Evolutionary conservation across 2,113 vertebrate genomes (phyloP), one percentile per base, ranked within the genome.

Genomic region (Thymallus thymallus): DNA sequence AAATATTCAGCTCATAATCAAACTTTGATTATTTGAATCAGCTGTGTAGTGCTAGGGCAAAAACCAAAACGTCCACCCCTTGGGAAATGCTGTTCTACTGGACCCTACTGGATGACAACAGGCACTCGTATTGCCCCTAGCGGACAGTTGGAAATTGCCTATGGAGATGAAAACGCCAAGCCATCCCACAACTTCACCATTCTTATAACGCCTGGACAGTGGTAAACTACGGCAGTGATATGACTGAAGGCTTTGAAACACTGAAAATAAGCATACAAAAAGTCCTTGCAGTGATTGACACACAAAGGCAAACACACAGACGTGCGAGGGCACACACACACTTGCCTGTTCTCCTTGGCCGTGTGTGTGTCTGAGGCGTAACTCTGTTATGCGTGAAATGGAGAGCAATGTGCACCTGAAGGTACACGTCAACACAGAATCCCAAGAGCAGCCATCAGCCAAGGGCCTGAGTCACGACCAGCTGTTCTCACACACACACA

Each of bases 331-430:
- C 51, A n/a, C 46, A 66, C 60, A 66, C 18, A 75, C 29, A 24
- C 51, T 41, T 41, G 26, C 73, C 20, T 76, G 70, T 72, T 70
- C 51, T n/a, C 68, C n/a, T 64, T 62, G 30, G 70, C 68, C 69
- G 61, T 58, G 45, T 63, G 74, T 76, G n/a, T 76, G 55, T 70
- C 29, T 82, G 68, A 70, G 76, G 69, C 77, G 70, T 69, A 82
- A 76, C 70, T 78, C 68, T 73, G 77, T 85, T 81, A 77, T 78
- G 69, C 65, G 70, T 83, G 78, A 81, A 81, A 84, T 80, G 78
- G 74, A 76, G 77, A 81, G 81, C 72, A 64, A 79, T 84, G 76
- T 82, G 76, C 83, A 85, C 83, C 83, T 80, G 83, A 87, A 87
- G 83, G 82, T 80, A 87, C 77, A 76, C 85, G 81, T 85, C 81